Evolutionary conservation across 1,140 invertebrate genomes (phyloP), one percentile per base, ranked within the genome.

Genomic region (Caligus rogercresseyi): DNA sequence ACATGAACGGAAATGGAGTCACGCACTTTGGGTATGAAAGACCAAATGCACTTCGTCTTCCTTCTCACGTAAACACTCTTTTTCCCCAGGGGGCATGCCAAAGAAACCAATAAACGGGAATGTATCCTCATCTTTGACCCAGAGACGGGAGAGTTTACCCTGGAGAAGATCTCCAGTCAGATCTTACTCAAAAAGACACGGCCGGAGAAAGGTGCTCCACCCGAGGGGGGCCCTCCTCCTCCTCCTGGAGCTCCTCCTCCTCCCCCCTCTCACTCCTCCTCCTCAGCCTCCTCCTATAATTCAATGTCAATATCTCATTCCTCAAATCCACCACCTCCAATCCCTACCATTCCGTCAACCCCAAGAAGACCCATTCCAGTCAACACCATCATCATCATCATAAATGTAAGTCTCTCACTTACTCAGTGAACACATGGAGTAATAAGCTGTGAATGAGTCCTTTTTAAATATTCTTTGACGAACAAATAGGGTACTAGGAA

Each of bases 111-210:
- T 19, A n/a, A n/a, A 18, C 15, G 20, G 21, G 53, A 54, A 54
- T 54, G 53, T 16, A 21, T 54, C 19, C 53, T 54, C 3, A 54
- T 54, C 19, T 16, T 54, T 16, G 53, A 54, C 16, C 3, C 15
- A 11, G 53, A 54, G 11, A 54, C 53, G 11, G 53, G 53, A 16
- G 53, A 54, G 21, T 16, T 54, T 16, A 54, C 53, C 11, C 11
- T 54, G 15, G 53, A 54, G 21, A n/a, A 21, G 11, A 21, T 54
- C 7, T 54, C 53, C 3, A 54, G 20, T 16, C 53, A 54, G 16
- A 54, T 54, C 16, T 16, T 54, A 19, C 16, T 54, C 14, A 54
- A 54, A 21, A 54, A 54, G 53, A 54, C 53, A 18, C 53, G 53
- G 15, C 53, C 53, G 13, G 53, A 54, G 21, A 54, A 54, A 43